Evolutionary conservation across 2,113 vertebrate species (phyloP), one percentile per base, ranked within the genome.

Genomic region (Bambusicola thoracicus): DNA sequence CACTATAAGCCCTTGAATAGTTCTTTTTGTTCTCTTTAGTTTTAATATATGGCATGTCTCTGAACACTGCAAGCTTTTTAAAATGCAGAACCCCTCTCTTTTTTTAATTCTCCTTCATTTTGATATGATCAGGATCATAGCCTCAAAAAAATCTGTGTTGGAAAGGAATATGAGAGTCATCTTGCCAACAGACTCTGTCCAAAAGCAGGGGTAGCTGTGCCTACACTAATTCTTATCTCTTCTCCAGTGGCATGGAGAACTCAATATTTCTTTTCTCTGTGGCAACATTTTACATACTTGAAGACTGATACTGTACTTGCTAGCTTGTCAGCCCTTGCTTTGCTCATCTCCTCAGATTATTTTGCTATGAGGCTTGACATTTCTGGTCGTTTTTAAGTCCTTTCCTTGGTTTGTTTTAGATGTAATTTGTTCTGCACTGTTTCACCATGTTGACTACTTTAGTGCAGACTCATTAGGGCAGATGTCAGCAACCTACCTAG

Each of bases 321-420:
- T 77, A 85, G n/a, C 29, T 91, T 91, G 48, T 27, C 34, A n/a
- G 17, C 3, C 0, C 15, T 87, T 72, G 38, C 7, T 82, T 78
- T 74, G 30, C 38, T 89, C 32, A 77, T 76, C 10, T 93, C n/a
- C 44, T 77, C 24, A 72, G 59, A 85, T 76, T 73, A 70, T 63
- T 92, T 80, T 83, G 29, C 72, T 85, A 85, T 18, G 10, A 87
- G 51, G 20, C 34, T 46, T 94, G 65, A 77, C 11, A 75, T 72
- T 91, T 92, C 72, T 65, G n/a, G 46, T 48, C 8, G 80, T 85
- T 78, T 56, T 92, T 8, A 75, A 53, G 43, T 75, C 65, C 32
- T 85, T 89, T 94, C 46, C 51, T 65, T 88, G 9, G 2, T 81
- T 63, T 87, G 40, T 72, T 92, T 90, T 89, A 90, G 84, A 79